Conservation (phyloP, 2,113 vertebrate genomes). For the Ellobius talpinus region DNA sequence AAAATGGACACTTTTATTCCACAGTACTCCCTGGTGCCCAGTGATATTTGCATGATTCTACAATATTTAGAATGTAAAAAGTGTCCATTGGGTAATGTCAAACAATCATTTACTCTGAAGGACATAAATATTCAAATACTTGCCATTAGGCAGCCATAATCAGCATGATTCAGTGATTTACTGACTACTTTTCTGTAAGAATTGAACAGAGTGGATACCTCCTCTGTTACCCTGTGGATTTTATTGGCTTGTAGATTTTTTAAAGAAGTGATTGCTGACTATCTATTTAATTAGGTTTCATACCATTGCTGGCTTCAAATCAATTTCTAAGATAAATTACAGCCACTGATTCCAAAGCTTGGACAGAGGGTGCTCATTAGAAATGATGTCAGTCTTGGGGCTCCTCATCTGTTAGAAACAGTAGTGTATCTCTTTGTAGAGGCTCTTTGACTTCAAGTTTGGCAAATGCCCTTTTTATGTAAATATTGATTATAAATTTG, state of each 20-base stretch:
- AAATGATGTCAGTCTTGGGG: not conserved
- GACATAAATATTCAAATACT: constrained; percentile 67
- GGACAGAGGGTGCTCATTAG: not conserved
- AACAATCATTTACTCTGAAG: constrained; percentile 57
- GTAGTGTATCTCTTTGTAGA: not conserved
- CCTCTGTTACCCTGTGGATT: constrained; percentile 25
- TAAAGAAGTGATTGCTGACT: constrained; percentile 54
- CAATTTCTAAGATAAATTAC: constrained; percentile 46
- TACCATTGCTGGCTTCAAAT: constrained; percentile 53
- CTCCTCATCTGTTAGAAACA: not conserved
- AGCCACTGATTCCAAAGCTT: not conserved
- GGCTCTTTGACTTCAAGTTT: not conserved
- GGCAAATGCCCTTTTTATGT: not conserved
- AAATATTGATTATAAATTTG: not conserved
- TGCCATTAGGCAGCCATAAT: constrained; percentile 30
- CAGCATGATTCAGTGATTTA: constrained; percentile 61
- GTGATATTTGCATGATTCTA: constrained; percentile 49
- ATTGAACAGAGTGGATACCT: not conserved
- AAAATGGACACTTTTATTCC: constrained; percentile 43
- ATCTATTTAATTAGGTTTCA: constrained; percentile 61
- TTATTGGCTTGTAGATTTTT: constrained; percentile 65
- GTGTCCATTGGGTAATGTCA: constrained; percentile 53
- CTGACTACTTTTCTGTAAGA: constrained; percentile 54
- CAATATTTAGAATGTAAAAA: constrained; percentile 58
- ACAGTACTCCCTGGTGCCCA: not conserved